Base-by-base conservation (phyloP, 2,113 vertebrate species). In the Tiliqua scincoides region DNA sequence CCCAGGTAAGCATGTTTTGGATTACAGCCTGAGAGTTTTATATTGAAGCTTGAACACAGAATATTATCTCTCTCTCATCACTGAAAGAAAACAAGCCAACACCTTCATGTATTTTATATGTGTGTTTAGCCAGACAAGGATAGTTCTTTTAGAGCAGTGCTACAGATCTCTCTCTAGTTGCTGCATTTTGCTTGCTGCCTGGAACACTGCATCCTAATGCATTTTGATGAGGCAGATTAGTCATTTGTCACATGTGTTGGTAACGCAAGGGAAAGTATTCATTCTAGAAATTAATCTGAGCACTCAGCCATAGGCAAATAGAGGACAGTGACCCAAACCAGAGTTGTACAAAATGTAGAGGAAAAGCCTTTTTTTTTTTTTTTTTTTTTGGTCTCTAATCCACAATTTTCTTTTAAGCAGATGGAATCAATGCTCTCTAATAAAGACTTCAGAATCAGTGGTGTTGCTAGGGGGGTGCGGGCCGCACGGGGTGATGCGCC, bases 181-280 rank as follows among this genome's bases (percentile, higher is more conserved):
- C 91, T 95, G 94, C 94, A 94, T 96, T 95, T 91, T 91, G 90
- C 95, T 94, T 95, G 95, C 89, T 89, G 94, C 93, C 94, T 95
- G 94, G 94, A 96, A 96, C 91, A 81, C 70, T 93, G 90, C 93
- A 93, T 93, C 92, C 92, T 93, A 18, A 0, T 96, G 95, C 92
- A 94, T 95, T 95, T 93, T 95, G 94, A 95, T 95, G 93, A 95
- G 93, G 93, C 94, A 92, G 91, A 94, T 96, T 94, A 94, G 93
- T 96, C 97, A 93, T 93, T 96, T 97, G 95, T 96, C 95, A 95
- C 94, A 95, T 96, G 94, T 89, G 93, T 95, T 95, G 88, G 85
- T 96, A 96, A 95, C 92, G 94, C 93, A 92, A 95, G 90, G 90
- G 94, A 95, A 92, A 93, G 74, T 92, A 94, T 95, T 95, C 94